Percentiles rank a stretch among this genome's conserved stretches.
Conservation (phyloP, 2,113 vertebrate genomes). For the Rhea pennata region DNA sequence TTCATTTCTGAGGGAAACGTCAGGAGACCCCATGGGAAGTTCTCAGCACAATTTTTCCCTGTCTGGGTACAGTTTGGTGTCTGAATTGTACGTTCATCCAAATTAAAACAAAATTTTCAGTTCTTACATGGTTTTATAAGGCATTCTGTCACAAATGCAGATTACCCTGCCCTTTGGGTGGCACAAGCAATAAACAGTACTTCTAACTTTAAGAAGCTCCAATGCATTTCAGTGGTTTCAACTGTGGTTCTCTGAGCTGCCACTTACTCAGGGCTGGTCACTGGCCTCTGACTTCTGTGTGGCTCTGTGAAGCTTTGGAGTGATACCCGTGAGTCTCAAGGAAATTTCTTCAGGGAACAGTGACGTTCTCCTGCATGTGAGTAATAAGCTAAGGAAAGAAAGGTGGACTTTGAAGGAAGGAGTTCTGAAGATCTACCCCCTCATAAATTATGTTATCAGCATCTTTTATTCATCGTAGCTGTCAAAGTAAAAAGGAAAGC, state of each 20-base stretch:
- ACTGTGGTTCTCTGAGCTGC: background rate
- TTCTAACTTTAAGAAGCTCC: background rate
- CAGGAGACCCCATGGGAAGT: background rate
- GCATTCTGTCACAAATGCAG: background rate
- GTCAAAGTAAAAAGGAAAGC: constrained; percentile 1
- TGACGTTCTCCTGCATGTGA: background rate
- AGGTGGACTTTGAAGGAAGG: constrained; percentile 11
- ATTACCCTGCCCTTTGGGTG: background rate
- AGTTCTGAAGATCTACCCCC: constrained; percentile 8
- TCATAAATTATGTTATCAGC: constrained; percentile 30
- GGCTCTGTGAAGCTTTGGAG: background rate
- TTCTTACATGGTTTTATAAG: background rate
- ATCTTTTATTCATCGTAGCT: constrained; percentile 41
- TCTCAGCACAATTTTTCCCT: background rate
- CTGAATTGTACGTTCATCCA: background rate
- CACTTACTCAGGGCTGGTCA: background rate
- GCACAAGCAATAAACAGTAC: background rate
- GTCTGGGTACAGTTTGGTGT: background rate
- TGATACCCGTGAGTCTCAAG: background rate
- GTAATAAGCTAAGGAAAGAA: background rate
- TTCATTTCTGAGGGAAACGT: background rate
- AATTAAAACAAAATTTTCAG: background rate
- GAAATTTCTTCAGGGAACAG: background rate
- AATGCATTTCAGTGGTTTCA: background rate
- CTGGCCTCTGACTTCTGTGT: background rate